Evolutionary conservation across 1,140 invertebrate species (phyloP).

Genomic region (Melipona quadrifasciata): DNA sequence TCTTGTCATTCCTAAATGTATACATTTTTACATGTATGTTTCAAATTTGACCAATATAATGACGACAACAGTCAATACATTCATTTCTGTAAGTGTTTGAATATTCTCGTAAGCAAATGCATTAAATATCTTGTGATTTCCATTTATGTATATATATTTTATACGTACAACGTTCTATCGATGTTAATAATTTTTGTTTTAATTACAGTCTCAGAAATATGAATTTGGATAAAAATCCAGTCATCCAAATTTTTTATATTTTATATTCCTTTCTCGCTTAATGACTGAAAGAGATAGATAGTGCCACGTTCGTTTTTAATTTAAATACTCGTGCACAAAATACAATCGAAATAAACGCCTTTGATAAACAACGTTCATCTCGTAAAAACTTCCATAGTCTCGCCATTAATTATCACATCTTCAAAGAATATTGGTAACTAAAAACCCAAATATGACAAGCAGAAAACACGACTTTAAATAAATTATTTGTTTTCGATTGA

Average conservation of each 20-base stretch:
- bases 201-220: too few relatives aligned
- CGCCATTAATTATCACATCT: background rate
- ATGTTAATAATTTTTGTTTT: too few relatives aligned
- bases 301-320: background rate
- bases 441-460: background rate
- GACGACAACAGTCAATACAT: too few relatives aligned
- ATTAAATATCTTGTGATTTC: too few relatives aligned
- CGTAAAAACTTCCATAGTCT: background rate
- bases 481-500: background rate
- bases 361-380: background rate
- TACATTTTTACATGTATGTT: too few relatives aligned
- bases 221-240: too few relatives aligned
- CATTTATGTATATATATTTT: too few relatives aligned
- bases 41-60: too few relatives aligned
- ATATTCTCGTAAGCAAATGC: too few relatives aligned
- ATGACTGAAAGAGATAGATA: background rate
- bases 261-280: background rate
- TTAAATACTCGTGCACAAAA: background rate
- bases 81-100: too few relatives aligned
- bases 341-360: background rate
- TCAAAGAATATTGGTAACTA: background rate
- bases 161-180: too few relatives aligned
- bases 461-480: background rate
- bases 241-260: background rate
- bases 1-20: too few relatives aligned